Percentiles rank a stretch among this genome's conserved stretches.
Evolutionary conservation across 2,888 invertebrate genomes (phyloP).

Genomic region (Arge pagana): DNA sequence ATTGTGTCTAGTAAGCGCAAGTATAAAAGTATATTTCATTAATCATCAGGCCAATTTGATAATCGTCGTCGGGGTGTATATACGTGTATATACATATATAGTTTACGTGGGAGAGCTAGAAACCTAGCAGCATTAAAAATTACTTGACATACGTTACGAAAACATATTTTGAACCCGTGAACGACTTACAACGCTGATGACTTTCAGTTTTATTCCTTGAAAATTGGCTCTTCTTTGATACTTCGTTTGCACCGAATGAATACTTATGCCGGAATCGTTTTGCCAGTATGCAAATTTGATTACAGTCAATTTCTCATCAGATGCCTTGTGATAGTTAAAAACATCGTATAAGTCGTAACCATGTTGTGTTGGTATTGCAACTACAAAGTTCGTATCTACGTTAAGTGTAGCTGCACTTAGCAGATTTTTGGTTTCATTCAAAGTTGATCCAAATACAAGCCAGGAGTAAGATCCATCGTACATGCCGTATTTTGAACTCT

Average conservation of each 20-base stretch:
- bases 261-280: slow-evolving; percentile 29
- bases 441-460: slow-evolving; percentile 39
- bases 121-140: not conserved
- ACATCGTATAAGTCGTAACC: slow-evolving; percentile 40
- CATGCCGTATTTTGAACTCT: slow-evolving; percentile 37
- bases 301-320: slow-evolving; percentile 42
- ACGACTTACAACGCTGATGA: slow-evolving; percentile 41
- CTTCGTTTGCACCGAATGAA: slow-evolving; percentile 36
- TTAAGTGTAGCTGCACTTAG: slow-evolving; percentile 41
- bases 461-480: slow-evolving; percentile 43
- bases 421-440: slow-evolving; percentile 29
- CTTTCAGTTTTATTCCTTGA: slow-evolving; percentile 42
- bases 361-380: slow-evolving; percentile 29
- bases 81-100: slow-evolving; percentile 19
- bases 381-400: slow-evolving; percentile 40
- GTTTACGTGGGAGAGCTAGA: not conserved
- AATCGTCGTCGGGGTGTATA: too few relatives aligned
- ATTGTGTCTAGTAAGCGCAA: slow-evolving; percentile 14
- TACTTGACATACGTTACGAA: too few relatives aligned
- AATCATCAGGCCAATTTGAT: too few relatives aligned
- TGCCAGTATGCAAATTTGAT: slow-evolving; percentile 41
- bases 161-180: not conserved
- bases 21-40: too few relatives aligned
- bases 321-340: slow-evolving; percentile 43
- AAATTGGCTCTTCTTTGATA: slow-evolving; percentile 40